Conservation (phyloP, 2,888 invertebrate genomes). For the Lepidocyrtoides sp. region DNA sequence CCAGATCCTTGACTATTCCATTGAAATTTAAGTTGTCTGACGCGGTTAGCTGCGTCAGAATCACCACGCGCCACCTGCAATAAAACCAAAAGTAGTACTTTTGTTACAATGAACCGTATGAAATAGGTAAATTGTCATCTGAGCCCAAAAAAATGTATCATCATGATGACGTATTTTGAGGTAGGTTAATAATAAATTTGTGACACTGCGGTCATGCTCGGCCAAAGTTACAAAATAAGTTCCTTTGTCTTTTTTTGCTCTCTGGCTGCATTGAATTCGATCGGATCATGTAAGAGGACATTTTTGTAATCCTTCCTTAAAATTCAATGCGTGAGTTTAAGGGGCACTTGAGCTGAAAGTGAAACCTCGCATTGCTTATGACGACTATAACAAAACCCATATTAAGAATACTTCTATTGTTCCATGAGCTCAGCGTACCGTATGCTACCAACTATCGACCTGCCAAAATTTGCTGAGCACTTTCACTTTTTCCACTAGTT, state of each 20-base stretch:
- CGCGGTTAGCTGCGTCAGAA: too few relatives aligned
- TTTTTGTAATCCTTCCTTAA: constrained; percentile 12
- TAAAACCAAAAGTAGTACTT: not conserved
- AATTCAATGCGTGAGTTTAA: constrained; percentile 32
- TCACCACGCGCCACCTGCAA: not conserved
- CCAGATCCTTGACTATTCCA: not conserved
- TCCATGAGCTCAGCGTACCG: too few relatives aligned
- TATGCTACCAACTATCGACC: too few relatives aligned
- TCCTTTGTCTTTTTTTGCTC: not conserved
- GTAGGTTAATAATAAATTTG: constrained; percentile 10
- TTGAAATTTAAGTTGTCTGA: not conserved
- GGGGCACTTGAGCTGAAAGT: not conserved
- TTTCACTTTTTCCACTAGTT: too few relatives aligned
- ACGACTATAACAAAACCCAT: too few relatives aligned
- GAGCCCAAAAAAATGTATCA: not conserved
- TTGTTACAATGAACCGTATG: not conserved
- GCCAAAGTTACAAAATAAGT: not conserved
- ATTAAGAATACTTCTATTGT: too few relatives aligned
- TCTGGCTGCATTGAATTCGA: not conserved
- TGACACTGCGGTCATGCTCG: too few relatives aligned
- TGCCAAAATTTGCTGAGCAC: not conserved
- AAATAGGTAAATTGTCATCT: too few relatives aligned
- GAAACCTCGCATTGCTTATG: too few relatives aligned
- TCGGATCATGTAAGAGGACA: constrained; percentile 25
- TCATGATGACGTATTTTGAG: not conserved